Conservation (phyloP, 1,140 invertebrate species). For the Aporrectodea caliginosa region DNA sequence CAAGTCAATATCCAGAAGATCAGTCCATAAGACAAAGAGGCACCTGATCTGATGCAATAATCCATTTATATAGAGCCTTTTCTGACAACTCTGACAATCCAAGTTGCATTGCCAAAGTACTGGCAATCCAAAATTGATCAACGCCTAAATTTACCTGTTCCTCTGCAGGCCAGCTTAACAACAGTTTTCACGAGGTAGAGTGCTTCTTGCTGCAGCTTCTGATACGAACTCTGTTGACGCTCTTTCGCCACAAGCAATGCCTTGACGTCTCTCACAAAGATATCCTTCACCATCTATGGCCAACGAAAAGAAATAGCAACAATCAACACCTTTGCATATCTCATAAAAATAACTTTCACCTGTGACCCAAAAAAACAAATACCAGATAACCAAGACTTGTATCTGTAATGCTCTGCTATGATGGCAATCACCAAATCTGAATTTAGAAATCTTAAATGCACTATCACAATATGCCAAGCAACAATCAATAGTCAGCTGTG, state of each 20-base stretch:
- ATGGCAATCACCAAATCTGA: no score
- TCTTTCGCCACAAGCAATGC: not conserved
- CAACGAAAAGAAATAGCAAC: not conserved
- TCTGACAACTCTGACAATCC: no score
- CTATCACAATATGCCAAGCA: no score
- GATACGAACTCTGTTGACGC: not conserved
- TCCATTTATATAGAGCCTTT: no score
- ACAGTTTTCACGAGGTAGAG: not conserved
- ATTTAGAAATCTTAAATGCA: no score
- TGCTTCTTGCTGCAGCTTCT: not conserved
- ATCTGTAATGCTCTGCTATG: no score
- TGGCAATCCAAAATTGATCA: not conserved
- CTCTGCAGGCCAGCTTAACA: not conserved
- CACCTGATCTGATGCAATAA: not conserved
- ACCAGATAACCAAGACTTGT: no score
- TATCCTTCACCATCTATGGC: not conserved
- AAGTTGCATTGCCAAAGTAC: no score
- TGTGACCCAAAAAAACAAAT: no score
- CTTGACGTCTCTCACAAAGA: not conserved
- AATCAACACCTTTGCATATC: not conserved
- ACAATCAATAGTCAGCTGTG: no score
- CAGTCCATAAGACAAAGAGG: not conserved
- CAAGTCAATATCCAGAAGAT: not conserved
- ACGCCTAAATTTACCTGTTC: not conserved
- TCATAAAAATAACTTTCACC: not conserved